Evolutionary conservation across 2,888 invertebrate genomes (phyloP), one percentile per base, ranked within the genome.

Genomic region (Monochamus alternatus): DNA sequence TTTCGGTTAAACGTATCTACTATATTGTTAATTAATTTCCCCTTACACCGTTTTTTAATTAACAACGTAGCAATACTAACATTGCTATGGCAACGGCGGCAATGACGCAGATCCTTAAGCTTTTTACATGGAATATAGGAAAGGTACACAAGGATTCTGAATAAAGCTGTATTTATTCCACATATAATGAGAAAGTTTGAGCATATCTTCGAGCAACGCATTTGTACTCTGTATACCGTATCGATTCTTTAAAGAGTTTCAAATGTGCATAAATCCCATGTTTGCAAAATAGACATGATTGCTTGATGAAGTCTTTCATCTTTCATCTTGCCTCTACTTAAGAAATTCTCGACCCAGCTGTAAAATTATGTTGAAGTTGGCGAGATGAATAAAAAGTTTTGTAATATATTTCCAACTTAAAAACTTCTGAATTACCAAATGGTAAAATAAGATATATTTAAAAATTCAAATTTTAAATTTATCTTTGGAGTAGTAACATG

Each of bases 261-360:
- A 32, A 62, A 38, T 38, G n/a, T 62, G 38, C 38, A 62, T 62
- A 62, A 30, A 38, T 31, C 12, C 30, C 32, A 60, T 60, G 30
- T 60, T 60, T 60, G 59, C 32, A 62, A n/a, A 62, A 38, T n/a
- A 8, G 31, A 32, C 62, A 31, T 62, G 38, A 62, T 62, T 62
- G 62, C 32, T 62, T 62, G 38, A 38, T 5, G 10, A 62, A 62
- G 3, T n/a, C n/a, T n/a, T n/a, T n/a, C n/a, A 9, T 32, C 32
- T 38, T n/a, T 62, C 62, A 9, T 31, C 32, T 32, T 32, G 32
- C 10, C 32, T n/a, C 31, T 62, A n/a, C 62, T 62, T 38, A 38
- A 62, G 12, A 38, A 31, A 62, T 62, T 32, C 62, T 32, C 62
- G 31, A 31, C 62, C 38, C 1, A 38, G 38, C 12, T 59, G 38